Evolutionary conservation across 2,113 vertebrate genomes (phyloP).

Genomic region (Mustelus asterias): DNA sequence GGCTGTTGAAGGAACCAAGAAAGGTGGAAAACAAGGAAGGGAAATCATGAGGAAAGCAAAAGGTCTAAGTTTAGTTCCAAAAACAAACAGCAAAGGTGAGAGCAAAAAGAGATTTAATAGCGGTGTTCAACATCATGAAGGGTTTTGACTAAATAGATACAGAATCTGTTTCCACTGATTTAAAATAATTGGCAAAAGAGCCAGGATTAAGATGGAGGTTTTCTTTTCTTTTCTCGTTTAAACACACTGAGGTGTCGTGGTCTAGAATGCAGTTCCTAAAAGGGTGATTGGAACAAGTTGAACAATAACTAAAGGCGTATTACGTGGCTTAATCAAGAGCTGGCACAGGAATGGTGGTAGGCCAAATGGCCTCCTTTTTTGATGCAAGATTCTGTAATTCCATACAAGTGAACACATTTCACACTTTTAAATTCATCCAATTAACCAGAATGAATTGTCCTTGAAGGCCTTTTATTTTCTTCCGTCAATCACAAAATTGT

Average conservation of each 20-base stretch:
- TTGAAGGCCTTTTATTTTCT: neutral
- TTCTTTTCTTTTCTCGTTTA: neutral
- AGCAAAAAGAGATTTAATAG: neutral
- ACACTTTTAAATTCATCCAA: neutral
- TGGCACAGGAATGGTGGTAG: neutral
- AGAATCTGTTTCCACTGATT: too few relatives aligned
- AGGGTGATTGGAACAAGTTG: neutral
- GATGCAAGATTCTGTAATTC: neutral
- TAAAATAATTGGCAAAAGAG: neutral
- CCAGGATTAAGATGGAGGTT: neutral
- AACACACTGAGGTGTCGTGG: too few relatives aligned
- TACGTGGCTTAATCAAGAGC: neutral
- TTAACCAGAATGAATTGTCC: neutral
- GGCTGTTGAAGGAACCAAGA: neutral
- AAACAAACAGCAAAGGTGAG: neutral
- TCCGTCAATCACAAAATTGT: slow-evolving; percentile 27
- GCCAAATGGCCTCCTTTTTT: neutral
- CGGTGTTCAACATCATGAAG: neutral
- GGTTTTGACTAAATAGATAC: neutral
- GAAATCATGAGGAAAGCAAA: neutral
- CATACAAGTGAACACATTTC: neutral
- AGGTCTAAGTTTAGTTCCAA: neutral
- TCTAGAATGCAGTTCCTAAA: neutral
- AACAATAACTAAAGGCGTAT: neutral
- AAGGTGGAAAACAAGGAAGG: neutral